Base-by-base conservation (phyloP, 1,140 invertebrate species). In the Paracyclopina nana region DNA sequence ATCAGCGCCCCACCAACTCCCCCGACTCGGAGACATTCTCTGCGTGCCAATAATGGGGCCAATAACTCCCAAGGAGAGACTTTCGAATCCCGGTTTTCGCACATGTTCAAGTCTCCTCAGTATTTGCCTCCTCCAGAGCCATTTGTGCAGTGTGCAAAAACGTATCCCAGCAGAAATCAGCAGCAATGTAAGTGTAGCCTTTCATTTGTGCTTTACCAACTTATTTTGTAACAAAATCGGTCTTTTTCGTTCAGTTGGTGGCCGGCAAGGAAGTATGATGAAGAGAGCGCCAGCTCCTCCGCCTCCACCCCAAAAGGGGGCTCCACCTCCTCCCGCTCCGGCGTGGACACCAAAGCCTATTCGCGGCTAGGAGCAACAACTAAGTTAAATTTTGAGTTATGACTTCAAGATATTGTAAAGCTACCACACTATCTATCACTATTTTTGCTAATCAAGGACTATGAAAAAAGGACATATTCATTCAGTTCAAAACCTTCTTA, bases 101-200 rank as follows among this genome's bases (percentile, higher is more conserved):
- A 22, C 22, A 25, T 22, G 22, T 48, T 48, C 27, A 48, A 48
- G 46, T 14, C 46, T 4, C 46, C 27, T 22, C 46, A 48, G 28
- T 48, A 27, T 29, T 27, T 48, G 22, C 46, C 46, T n/a, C 46
- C 46, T 25, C 46, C 46, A n/a, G 46, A 48, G 27, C 46, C 46
- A 29, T 48, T 27, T n/a, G 27, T 22, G 3, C 24, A 27, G n/a
- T 25, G 24, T 25, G 16, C 22, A 14, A 48, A 48, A n/a, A 48
- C 4, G 11, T 48, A 48, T 30, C 46, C 46, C 22, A 48, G 46
- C 46, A 40, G 29, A 30, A 4, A n/a, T 16, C 34, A 38, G 9
- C 34, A n/a, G 34, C 34, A 38, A 38, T 20, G 34, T 38, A 38
- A n/a, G 34, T 38, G 20, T 38, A 8, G 20, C n/a, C 20, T 38